Evolutionary conservation across 1,140 invertebrate species (phyloP).

Genomic region (Muscidifurax raptorellus): DNA sequence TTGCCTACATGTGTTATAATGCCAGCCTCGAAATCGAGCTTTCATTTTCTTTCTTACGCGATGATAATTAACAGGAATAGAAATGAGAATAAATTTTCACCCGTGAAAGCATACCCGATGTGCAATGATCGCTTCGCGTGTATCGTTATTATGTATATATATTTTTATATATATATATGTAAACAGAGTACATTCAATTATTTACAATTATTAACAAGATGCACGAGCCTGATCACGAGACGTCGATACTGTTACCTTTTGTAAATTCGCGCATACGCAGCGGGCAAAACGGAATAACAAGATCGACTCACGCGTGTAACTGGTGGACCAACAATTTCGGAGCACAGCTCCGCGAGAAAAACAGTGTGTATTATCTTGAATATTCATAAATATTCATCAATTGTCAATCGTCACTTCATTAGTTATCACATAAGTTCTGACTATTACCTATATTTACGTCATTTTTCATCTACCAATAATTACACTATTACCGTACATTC

Average conservation of each 20-base stretch:
- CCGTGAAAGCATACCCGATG: background rate
- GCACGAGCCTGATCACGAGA: conserved; percentile 58
- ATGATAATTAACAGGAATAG: too few species aligned
- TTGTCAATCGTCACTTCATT: conserved; percentile 43
- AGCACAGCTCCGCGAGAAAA: conserved; percentile 73
- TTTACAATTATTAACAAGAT: conserved; percentile 72
- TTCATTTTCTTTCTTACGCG: too few species aligned
- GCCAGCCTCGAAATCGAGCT: too few species aligned
- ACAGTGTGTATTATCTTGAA: conserved; percentile 57
- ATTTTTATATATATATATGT: too few species aligned
- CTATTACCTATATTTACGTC: conserved; percentile 60
- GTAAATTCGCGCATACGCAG: background rate
- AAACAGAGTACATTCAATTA: conserved; percentile 64
- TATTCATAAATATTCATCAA: conserved; percentile 42
- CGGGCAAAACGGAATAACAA: conserved; percentile 11
- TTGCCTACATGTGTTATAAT: too few species aligned
- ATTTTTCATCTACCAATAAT: conserved; percentile 36
- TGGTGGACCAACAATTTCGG: conserved; percentile 68
- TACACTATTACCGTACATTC: conserved; percentile 34
- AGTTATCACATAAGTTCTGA: conserved; percentile 72
- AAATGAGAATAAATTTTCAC: too few species aligned
- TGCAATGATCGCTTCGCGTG: conserved; percentile 14
- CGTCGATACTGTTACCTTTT: conserved; percentile 21
- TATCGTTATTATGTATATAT: conserved; percentile 49
- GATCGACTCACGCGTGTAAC: conserved; percentile 13